Evolutionary conservation across 2,797 vertebrate species (phyloP).

Genomic region (Poecilia velifera): DNA sequence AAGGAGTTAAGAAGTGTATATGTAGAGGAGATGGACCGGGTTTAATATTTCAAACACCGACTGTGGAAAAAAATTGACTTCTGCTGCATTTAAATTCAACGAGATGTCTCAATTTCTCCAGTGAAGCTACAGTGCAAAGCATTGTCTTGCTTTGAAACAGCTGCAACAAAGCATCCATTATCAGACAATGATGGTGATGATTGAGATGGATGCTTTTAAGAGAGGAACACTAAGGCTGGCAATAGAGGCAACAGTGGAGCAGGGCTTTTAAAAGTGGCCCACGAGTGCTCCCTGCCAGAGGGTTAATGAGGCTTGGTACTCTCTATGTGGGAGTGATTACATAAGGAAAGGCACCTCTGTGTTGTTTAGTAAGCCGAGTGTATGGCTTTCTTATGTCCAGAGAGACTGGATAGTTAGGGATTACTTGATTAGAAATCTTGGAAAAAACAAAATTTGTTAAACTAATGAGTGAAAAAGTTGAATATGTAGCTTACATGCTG

Average conservation of each 20-base stretch:
- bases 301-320: slow-evolving; percentile 65
- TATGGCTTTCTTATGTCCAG: neutral
- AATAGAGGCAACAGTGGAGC: slow-evolving; percentile 37
- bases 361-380: slow-evolving; percentile 29
- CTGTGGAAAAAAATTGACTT: neutral
- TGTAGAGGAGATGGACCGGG: neutral
- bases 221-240: slow-evolving; percentile 35
- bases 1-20: neutral
- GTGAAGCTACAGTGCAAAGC: neutral
- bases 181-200: slow-evolving; percentile 7
- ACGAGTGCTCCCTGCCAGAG: slow-evolving; percentile 58
- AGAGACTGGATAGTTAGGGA: slow-evolving; percentile 4
- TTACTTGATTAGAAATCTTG: neutral
- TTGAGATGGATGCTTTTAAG: slow-evolving; percentile 30
- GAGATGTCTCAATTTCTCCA: neutral
- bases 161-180: neutral
- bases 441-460: neutral
- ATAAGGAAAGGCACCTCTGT: slow-evolving; percentile 39
- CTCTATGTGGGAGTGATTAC: slow-evolving; percentile 57
- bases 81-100: neutral
- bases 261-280: slow-evolving; percentile 53
- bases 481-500: slow-evolving; percentile 1
- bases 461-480: neutral
- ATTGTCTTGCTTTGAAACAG: neutral
- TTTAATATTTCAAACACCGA: neutral